Conservation (phyloP, 1,140 invertebrate species). For the Caenorhabditis tropicalis region DNA sequence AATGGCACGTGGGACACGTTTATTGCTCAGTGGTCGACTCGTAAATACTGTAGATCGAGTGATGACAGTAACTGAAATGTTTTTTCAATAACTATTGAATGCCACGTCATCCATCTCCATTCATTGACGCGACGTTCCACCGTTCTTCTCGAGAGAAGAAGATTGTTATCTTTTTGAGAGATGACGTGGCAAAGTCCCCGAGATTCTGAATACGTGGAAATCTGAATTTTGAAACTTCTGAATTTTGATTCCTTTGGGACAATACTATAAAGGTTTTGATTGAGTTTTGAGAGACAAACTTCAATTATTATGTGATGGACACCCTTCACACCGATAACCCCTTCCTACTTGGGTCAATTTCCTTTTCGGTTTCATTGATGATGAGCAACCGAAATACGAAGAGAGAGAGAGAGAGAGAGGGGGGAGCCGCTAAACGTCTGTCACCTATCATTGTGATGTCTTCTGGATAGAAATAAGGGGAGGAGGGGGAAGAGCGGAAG, state of each 20-base stretch:
- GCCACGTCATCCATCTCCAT: conserved; percentile 2
- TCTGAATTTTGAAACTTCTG: too few species aligned
- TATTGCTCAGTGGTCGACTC: neutral
- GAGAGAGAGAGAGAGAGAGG: too few species aligned
- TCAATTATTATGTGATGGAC: conserved; percentile 38
- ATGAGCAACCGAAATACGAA: too few species aligned
- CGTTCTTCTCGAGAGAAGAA: neutral
- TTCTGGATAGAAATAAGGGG: too few species aligned
- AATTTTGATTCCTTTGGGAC: neutral
- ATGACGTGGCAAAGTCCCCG: neutral
- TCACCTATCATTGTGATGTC: conserved; percentile 42
- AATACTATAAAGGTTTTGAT: too few species aligned
- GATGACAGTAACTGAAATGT: too few species aligned
- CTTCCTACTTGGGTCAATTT: neutral
- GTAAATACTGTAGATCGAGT: too few species aligned
- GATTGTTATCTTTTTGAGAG: neutral
- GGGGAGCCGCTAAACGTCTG: conserved; percentile 29
- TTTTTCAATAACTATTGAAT: neutral
- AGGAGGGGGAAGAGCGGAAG: neutral
- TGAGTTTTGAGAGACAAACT: neutral
- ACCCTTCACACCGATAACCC: conserved; percentile 36
- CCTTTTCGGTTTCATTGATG: neutral
- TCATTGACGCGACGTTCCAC: neutral
- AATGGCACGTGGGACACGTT: conserved; percentile 14
- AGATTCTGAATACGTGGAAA: conserved; percentile 18